Conservation (phyloP, 2,888 invertebrate species). For the Empis livida region DNA sequence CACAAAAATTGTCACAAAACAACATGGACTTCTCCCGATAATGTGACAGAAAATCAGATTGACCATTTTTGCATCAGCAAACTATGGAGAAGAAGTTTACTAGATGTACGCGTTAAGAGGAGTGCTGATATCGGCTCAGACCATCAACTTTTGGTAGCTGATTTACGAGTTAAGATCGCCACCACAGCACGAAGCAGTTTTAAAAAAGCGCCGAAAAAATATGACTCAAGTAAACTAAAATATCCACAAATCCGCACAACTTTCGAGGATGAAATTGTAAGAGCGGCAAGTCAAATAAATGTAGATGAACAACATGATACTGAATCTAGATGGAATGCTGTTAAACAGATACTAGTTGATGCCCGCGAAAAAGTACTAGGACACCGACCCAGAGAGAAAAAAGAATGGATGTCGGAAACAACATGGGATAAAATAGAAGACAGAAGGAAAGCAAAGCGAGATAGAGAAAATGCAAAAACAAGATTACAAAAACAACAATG, state of each 20-base stretch:
- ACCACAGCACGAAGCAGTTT: background rate
- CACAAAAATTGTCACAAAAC: slow-evolving; percentile 2
- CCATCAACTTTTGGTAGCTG: slow-evolving; percentile 1
- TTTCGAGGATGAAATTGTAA: background rate
- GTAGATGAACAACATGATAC: background rate
- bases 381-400: background rate
- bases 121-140: slow-evolving; percentile 2
- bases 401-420: background rate
- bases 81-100: background rate
- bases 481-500: background rate
- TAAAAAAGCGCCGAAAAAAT: background rate
- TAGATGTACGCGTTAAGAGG: background rate
- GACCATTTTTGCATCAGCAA: slow-evolving; percentile 2
- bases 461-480: background rate
- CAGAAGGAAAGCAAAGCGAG: background rate
- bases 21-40: slow-evolving; percentile 1
- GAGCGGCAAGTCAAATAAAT: background rate
- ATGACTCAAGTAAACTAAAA: background rate
- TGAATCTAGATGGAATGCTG: background rate
- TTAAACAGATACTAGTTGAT: background rate
- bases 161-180: background rate
- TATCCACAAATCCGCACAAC: background rate
- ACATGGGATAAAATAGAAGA: background rate
- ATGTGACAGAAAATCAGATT: slow-evolving; percentile 2
- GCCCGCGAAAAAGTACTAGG: background rate